These are phyloP conservation scores for Delichon dasypus DNA, from an alignment of 2,797 vertebrate species.

Conservation along the genomic window DNA sequence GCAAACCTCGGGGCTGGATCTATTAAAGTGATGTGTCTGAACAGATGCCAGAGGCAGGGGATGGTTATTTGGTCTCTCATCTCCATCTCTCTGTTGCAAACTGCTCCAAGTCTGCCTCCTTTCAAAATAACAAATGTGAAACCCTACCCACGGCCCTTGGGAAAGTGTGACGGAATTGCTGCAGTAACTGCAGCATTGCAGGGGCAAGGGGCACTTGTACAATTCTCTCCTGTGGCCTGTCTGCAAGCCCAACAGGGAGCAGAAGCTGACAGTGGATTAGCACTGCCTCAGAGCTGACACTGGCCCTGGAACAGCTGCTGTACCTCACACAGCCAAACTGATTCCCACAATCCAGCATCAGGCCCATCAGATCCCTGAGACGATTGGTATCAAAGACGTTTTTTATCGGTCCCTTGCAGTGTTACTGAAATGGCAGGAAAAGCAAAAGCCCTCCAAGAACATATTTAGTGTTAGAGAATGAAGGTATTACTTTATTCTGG, in stretches of 20 bases:
- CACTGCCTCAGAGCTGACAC: background rate
- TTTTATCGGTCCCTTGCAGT: background rate
- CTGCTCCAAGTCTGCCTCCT: background rate
- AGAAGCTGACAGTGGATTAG: background rate
- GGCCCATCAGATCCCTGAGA: background rate
- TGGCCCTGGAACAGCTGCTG: background rate
- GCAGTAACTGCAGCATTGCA: background rate
- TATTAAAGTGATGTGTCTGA: background rate
- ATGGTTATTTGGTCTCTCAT: background rate
- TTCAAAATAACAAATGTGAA: background rate
- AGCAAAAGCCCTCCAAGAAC: background rate
- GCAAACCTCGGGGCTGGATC: background rate
- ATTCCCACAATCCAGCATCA: background rate
- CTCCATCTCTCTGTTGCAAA: background rate
- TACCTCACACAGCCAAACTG: background rate
- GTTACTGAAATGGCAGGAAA: background rate
- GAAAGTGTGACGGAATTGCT: background rate
- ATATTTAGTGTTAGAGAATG: background rate
- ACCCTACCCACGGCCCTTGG: background rate
- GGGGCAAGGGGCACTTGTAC: background rate
- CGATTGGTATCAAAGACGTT: no score
- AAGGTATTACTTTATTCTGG: background rate
- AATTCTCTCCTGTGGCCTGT: background rate
- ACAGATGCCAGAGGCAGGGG: background rate
- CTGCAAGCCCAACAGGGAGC: background rate